phyloP scores from a whole-genome alignment of 53 echinoderm and acorn worm genomes.

The Luidia sarsii region DNA sequence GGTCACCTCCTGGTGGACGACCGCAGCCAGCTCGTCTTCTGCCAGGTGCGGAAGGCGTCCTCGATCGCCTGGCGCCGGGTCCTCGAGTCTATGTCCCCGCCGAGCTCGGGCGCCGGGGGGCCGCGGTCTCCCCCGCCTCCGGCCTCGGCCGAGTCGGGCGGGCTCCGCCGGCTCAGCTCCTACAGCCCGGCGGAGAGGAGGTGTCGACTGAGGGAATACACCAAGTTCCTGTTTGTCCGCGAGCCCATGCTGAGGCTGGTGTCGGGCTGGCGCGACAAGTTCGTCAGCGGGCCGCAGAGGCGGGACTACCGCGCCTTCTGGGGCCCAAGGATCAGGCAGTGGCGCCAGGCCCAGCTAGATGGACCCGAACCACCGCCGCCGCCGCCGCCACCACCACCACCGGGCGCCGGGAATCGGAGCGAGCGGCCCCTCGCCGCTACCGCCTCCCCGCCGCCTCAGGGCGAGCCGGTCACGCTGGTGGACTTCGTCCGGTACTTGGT shows the following conservation, averaged over 20 bases:
- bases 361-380: too few relatives aligned
- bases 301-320: conserved; percentile 13
- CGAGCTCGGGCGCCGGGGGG: not conserved
- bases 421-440: not conserved
- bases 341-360: not conserved
- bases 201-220: conserved; percentile 24
- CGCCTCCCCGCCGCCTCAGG: not conserved
- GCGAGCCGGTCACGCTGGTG: conserved; percentile 36
- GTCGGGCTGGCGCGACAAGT: conserved; percentile 51
- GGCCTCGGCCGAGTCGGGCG: not conserved
- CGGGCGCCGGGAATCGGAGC: not conserved
- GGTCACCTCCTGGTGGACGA: conserved; percentile 47
- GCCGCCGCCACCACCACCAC: too few relatives aligned
- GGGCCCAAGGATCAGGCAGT: conserved; percentile 27
- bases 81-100: not conserved
- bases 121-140: not conserved
- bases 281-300: conserved; percentile 27
- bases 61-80: conserved; percentile 47
- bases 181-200: not conserved
- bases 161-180: conserved; percentile 20
- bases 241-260: conserved; percentile 53
- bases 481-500: conserved; percentile 64
- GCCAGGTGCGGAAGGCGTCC: conserved; percentile 50
- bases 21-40: conserved; percentile 38
- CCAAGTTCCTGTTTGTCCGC: conserved; percentile 47